A percentile compares a stretch with the other conserved stretches of the same genome.
Conservation (phyloP, 1,140 invertebrate species). For the Drosophila pectinifera region DNA sequence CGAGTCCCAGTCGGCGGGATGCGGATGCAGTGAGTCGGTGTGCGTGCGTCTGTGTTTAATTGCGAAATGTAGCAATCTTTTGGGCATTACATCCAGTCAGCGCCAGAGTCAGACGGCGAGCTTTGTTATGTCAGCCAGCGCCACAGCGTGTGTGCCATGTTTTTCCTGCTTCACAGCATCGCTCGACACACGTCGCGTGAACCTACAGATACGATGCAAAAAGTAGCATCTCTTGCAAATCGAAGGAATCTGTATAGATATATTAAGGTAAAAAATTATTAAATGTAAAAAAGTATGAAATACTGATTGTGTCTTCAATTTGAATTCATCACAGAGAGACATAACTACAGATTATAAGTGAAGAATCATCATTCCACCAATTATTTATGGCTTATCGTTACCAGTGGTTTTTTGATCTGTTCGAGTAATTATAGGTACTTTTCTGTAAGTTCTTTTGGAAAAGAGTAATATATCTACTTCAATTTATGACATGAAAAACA, state of each 20-base stretch:
- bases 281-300: too few species aligned
- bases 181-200: not conserved
- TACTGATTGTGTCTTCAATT: too few species aligned
- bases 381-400: too few species aligned
- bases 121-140: slow-evolving; percentile 71
- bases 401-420: not conserved
- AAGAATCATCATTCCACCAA: too few species aligned
- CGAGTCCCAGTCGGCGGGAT: slow-evolving; percentile 15
- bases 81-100: slow-evolving; percentile 64
- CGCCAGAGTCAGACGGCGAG: slow-evolving; percentile 41
- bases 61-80: slow-evolving; percentile 82
- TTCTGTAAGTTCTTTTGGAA: not conserved
- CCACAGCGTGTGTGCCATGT: slow-evolving; percentile 56
- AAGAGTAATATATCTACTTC: not conserved
- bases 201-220: not conserved
- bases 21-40: slow-evolving; percentile 22
- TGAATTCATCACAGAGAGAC: too few species aligned
- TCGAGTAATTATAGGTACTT: not conserved
- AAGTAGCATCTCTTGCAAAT: not conserved
- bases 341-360: too few species aligned
- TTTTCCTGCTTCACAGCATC: slow-evolving; percentile 73
- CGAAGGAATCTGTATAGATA: not conserved
- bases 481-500: too few species aligned
- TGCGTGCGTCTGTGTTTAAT: slow-evolving; percentile 65
- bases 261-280: not conserved